Base-by-base conservation (phyloP, 2,797 vertebrate species). In the Lerista edwardsae region DNA sequence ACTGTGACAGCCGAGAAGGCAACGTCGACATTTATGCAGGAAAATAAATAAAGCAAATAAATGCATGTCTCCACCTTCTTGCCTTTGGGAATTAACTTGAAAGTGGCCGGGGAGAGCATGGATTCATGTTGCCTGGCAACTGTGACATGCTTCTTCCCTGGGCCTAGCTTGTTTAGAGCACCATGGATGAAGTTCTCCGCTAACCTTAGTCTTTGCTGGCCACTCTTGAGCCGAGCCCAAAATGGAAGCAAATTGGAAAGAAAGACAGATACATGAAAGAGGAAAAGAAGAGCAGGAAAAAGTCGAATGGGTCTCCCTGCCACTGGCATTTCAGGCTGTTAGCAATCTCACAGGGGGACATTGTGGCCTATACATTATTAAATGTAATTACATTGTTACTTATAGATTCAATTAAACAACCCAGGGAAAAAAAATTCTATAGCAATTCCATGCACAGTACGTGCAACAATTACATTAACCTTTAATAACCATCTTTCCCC, bases 401-500 rank as follows among this genome's bases (percentile, higher is more conserved):
- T 94, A 94, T 85, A 47, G 1, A 87, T 92, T 92, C 93, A 94
- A 91, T 94, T 94, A 95, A 95, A 94, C 72, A 87, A 21, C 80
- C 80, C 81, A 59, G 80, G 29, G 47, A n/a, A 6, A 15, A 86
- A 92, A 91, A 91, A 86, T 94, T 86, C 15, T 90, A 83, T 90
- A 90, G 89, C 64, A 87, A 92, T 95, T 95, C 89, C 90, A 92
- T 86, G 89, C 90, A 90, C 6, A 0, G 84, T 87, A 72, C 1
- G 1, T 90, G 67, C 67, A 89, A 82, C 77, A 92, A 86, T 2
- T 29, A 71, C 87, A 94, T 93, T 96, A 95, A 94, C 90, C 90
- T 95, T 96, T 93, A 94, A 95, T 95, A 95, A 95, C 87, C 41
- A 84, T 83, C 88, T 41, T 91, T 90, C 91, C 91, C 81, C 87